Percentiles rank a stretch among this genome's conserved stretches.
Evolutionary conservation across 2,113 vertebrate genomes (phyloP).

Genomic region (Crotalus viridis): DNA sequence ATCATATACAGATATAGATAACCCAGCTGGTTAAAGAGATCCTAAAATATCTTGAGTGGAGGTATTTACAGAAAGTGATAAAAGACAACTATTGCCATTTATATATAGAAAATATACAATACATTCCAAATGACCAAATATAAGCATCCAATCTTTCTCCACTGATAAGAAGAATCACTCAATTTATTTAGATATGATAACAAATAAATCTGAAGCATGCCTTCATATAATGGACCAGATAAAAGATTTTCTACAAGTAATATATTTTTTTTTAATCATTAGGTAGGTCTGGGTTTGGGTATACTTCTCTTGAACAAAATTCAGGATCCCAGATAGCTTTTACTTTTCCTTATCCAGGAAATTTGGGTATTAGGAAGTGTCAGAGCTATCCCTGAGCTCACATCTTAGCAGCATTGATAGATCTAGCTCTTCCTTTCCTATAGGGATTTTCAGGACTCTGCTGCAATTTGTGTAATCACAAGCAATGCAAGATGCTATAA

Average conservation of each 20-base stretch:
- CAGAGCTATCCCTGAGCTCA: neutral
- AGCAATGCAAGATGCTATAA: neutral
- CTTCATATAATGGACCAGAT: neutral
- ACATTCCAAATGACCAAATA: neutral
- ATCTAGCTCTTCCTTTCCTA: neutral
- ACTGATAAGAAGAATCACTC: neutral
- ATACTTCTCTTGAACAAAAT: neutral
- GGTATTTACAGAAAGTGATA: neutral
- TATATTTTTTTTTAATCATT: neutral
- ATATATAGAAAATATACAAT: neutral
- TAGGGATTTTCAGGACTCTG: neutral
- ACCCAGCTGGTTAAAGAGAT: neutral
- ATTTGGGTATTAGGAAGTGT: neutral
- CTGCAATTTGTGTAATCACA: neutral
- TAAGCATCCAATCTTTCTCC: neutral
- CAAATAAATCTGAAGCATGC: neutral
- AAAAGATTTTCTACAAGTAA: neutral
- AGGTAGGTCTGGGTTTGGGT: neutral
- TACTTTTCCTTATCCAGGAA: neutral
- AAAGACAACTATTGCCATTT: neutral
- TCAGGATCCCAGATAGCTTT: neutral
- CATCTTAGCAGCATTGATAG: neutral
- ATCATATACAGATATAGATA: neutral
- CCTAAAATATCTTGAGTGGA: neutral
- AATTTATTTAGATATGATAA: neutral